Evolutionary conservation across 2,113 vertebrate genomes (phyloP).

Genomic region (Ailurus styani): DNA sequence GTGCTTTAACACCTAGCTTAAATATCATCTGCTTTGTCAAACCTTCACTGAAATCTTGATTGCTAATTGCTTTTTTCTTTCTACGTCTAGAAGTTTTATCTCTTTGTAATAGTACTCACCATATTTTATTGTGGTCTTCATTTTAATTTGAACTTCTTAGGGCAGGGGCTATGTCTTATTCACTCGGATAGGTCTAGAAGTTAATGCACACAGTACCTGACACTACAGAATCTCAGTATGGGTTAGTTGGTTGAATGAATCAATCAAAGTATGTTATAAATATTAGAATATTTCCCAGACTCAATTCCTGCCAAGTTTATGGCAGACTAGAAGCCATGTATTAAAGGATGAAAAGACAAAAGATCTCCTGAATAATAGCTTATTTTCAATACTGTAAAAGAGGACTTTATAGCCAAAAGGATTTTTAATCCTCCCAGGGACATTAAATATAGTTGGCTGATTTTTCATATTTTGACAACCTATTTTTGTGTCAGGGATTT

Average conservation of each 20-base stretch:
- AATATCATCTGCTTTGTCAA: neutral
- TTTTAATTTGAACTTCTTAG: neutral
- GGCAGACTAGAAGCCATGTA: neutral
- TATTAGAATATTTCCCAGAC: neutral
- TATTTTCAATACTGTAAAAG: constrained; percentile 24
- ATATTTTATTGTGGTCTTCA: neutral
- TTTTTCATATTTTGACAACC: neutral
- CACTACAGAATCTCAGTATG: neutral
- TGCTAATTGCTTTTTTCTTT: constrained; percentile 10
- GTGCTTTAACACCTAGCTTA: constrained; percentile 7
- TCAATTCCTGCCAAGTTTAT: neutral
- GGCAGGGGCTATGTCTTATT: neutral
- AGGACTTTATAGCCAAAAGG: neutral
- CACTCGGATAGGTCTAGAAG: constrained; percentile 4
- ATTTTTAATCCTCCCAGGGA: constrained; percentile 10
- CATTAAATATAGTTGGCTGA: neutral
- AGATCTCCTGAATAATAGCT: neutral
- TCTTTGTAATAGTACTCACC: neutral
- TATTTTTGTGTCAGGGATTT: constrained; percentile 35
- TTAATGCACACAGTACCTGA: neutral
- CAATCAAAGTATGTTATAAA: constrained; percentile 28
- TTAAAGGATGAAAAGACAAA: constrained; percentile 42
- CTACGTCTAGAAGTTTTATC: constrained; percentile 2
- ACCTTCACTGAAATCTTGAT: constrained; percentile 16
- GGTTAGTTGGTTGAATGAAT: neutral